A percentile compares a stretch with the other conserved stretches of the same genome.
Conservation (phyloP, 2,113 vertebrate species). For the Suricata suricatta region DNA sequence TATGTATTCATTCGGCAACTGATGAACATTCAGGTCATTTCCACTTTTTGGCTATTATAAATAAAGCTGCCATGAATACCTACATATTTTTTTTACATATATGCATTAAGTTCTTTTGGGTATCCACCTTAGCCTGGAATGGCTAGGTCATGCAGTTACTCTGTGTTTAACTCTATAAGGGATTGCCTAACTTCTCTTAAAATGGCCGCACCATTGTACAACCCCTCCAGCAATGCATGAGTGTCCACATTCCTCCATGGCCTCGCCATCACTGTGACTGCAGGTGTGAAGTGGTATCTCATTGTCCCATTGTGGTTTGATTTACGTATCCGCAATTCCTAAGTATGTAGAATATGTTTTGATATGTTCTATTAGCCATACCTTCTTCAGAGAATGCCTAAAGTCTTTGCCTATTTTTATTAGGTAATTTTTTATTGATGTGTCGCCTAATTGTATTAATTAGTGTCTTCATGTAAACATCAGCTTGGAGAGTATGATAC, state of each 20-base stretch:
- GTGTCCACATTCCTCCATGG: not conserved
- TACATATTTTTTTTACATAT: not conserved
- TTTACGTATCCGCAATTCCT: not conserved
- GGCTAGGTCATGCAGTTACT: not conserved
- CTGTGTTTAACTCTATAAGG: not conserved
- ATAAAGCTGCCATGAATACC: not conserved
- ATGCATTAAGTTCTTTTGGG: not conserved
- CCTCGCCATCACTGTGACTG: not conserved
- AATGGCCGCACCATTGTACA: not conserved
- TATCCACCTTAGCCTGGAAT: not conserved
- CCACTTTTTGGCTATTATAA: not conserved
- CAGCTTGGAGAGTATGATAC: not conserved
- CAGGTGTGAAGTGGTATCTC: not conserved
- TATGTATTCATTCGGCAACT: not conserved
- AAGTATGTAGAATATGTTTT: not conserved
- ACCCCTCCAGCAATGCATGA: not conserved
- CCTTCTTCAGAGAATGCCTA: not conserved
- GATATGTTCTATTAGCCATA: not conserved
- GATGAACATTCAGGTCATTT: not conserved
- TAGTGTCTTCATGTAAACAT: not conserved
- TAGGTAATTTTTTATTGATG: not conserved
- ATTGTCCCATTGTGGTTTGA: not conserved
- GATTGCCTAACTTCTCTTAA: not conserved
- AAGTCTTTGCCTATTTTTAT: not conserved
- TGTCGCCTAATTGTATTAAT: not conserved